Percentiles rank a stretch among this genome's conserved stretches.
phyloP scores from a whole-genome alignment of 1,140 invertebrate species.

The roundworm (Caenorhabditis elegans) region WBcel235 BX284605.5:13790001-13790500 shows the following conservation, averaged over 20 bases:
- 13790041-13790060: not conserved
- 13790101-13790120: not conserved
- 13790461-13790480: too few species aligned
- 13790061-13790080: not conserved
- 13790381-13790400: too few species aligned
- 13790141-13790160: constrained; percentile 8
- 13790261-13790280: not conserved
- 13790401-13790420: too few species aligned
- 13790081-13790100: not conserved
- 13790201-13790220: not conserved
- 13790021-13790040: too few species aligned
- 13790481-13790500: too few species aligned
- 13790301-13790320: not conserved
- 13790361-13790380: too few species aligned
- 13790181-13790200: too few species aligned
- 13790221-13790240: not conserved
- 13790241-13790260: constrained; percentile 1
- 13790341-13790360: too few species aligned
- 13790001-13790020: too few species aligned
- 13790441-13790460: too few species aligned
- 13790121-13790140: not conserved
- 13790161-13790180: not conserved
- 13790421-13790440: too few species aligned
- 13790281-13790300: not conserved
- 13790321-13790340: not conserved